These are phyloP conservation scores for Rotaria macrura DNA, from an alignment of 2,888 invertebrate genomes.

Conservation along the genomic window DNA sequence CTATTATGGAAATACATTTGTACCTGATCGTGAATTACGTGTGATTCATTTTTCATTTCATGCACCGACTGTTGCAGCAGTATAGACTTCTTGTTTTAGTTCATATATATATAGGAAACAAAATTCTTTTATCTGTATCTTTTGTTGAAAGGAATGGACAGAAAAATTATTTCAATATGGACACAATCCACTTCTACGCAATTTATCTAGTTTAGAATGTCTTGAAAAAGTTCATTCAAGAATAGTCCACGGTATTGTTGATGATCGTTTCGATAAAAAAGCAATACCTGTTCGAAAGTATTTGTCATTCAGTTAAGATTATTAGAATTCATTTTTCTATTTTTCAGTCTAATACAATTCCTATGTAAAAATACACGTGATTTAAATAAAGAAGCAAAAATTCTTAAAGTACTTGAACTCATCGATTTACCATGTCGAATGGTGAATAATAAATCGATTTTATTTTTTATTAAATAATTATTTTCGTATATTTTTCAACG, in stretches of 20 bases:
- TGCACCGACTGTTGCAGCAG: not conserved
- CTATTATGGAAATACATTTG: conserved; percentile 3
- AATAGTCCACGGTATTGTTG: not conserved
- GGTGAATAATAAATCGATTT: not conserved
- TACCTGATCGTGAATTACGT: not conserved
- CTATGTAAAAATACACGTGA: not conserved
- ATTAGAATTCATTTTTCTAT: not conserved
- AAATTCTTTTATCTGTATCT: not conserved
- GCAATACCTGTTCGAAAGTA: not conserved
- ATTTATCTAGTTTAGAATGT: not conserved
- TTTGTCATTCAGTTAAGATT: too few species aligned
- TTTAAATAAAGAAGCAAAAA: not conserved
- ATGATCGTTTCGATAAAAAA: conserved; percentile 7
- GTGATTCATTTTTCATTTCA: not conserved
- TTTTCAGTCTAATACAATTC: not conserved
- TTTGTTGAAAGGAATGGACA: not conserved
- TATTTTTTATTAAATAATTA: too few species aligned
- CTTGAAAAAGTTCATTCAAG: not conserved
- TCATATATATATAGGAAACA: too few species aligned
- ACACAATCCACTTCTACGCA: not conserved
- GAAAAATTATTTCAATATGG: not conserved
- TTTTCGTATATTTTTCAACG: conserved; percentile 35
- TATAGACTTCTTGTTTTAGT: not conserved
- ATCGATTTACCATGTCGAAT: not conserved
- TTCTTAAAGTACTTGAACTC: not conserved